Evolutionary conservation across 2,797 vertebrate genomes (phyloP), one percentile per base, ranked within the genome.

Genomic region (Gorsachius magnificus): DNA sequence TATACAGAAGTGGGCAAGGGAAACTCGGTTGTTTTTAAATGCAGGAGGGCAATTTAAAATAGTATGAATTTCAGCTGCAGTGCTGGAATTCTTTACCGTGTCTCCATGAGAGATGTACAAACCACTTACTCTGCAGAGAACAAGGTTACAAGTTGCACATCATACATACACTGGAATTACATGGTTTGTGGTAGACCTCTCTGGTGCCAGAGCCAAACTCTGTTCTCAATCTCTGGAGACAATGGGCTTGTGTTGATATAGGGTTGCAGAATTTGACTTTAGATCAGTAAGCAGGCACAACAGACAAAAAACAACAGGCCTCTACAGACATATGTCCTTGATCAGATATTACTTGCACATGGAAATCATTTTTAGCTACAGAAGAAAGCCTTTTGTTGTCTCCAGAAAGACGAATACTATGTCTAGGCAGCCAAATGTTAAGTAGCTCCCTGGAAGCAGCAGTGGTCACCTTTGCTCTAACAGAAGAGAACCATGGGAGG

Each of bases 341-440:
- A 87, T 95, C 92, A 97, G 74, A 78, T 95, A 93, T 87, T 92
- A 85, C 60, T 93, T 96, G 79, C 95, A 96, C 50, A n/a, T 81
- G 80, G 94, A 95, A 95, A 63, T 68, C 6, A 92, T 83, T 94
- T 81, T 91, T 45, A 53, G 48, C 87, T 75, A 64, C 45, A 64
- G 61, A 87, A 75, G 41, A 95, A 85, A 95, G 76, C 6, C 20
- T 83, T 94, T 75, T 76, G 84, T 50, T 93, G 86, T 85, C 76
- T 70, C 10, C 17, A 66, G 78, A 84, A 96, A 95, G 85, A 97
- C 43, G 64, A 82, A 72, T 74, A 69, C 26, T 78, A 43, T 63
- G 25, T 81, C 75, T 92, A 94, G 76, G 76, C 81, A 85, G 78
- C 57, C 93, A 96, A 95, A 93, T 4, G 9, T 66, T 72, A 89